Evolutionary conservation across 2,888 invertebrate species (phyloP), one percentile per base, ranked within the genome.

Genomic region (Ochlodes sylvanus): DNA sequence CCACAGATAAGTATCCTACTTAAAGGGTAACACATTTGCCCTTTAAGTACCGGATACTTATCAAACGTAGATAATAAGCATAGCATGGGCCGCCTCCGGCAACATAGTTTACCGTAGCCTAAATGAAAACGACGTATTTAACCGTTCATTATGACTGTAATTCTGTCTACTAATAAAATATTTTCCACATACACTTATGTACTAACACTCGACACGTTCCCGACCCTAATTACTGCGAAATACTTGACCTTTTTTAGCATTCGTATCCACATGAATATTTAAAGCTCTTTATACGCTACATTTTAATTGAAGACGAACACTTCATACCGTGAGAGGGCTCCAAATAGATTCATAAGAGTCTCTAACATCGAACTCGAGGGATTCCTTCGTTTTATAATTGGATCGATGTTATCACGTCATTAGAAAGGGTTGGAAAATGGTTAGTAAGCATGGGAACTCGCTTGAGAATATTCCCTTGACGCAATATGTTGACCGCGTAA

Each of bases 351-450:
- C 67, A 68, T 34, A 62, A 68, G 67, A 68, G 67, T 47, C 67
- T 67, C 61, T 67, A 67, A 67, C 67, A 62, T 44, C 38, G 60
- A 47, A 62, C 62, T 55, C 67, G 27, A 44, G 67, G 67, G 67
- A 68, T 62, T 61, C 62, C 67, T 68, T 62, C 62, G 47, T 47
- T 56, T 68, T 60, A 70, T 73, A 73, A 74, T 72, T 76, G 69
- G 73, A 72, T 74, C 74, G 70, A 74, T 76, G 73, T 76, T 77
- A 75, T 77, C 73, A 73, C 74, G 71, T 76, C 75, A 75, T 77
- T 77, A 77, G 70, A 70, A 73, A 73, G 74, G 77, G 74, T 75
- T 70, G 70, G 60, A 52, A 72, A 72, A 21, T 56, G 34, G 50
- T 50, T 61, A 21, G 50, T 27, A 77, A 77, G 74, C 77, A 77